Evolutionary conservation across 2,113 vertebrate genomes (phyloP), one percentile per base, ranked within the genome.

Genomic region (Hylia prasina): DNA sequence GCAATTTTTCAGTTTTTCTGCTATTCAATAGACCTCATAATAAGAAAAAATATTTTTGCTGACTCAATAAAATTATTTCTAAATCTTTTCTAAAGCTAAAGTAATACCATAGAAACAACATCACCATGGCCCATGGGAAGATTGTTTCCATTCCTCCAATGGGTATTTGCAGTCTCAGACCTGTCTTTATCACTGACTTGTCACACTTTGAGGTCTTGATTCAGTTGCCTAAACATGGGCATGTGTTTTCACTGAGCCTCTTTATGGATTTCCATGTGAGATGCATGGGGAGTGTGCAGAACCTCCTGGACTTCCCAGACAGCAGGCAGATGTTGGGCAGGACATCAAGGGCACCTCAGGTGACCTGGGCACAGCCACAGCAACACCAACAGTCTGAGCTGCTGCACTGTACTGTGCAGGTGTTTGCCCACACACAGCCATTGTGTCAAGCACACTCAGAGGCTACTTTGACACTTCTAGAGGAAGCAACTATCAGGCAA

Each of bases 241-340:
- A 31, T 30, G 28, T 3, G 0, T 78, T 96, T 75, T 51, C 73
- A 45, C 25, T 42, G 44, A 66, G 18, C 51, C n/a, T 58, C 12
- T 28, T 48, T 13, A 12, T 31, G 42, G 13, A 33, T 84, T 40
- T 91, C 51, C 14, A 11, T 27, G 15, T 48, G 50, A 56, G 50
- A 73, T 4, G 11, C 1, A 0, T 39, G 30, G 2, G 7, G 16
- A 79, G 37, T 3, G 3, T 5, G 1, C n/a, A 83, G 70, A 87
- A 85, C 19, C 16, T 72, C 25, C 51, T 82, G 50, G 28, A 16
- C 39, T 25, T 53, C 19, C 53, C 37, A 24, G 61, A 28, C 37
- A 66, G 47, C 42, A 87, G 16, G n/a, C 78, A 63, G 39, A 58
- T 2, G 0, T 61, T 14, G 40, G 30, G 21, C 61, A 94, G 56